Conservation (phyloP, 2,888 invertebrate genomes). For the Brenthis hecate region DNA sequence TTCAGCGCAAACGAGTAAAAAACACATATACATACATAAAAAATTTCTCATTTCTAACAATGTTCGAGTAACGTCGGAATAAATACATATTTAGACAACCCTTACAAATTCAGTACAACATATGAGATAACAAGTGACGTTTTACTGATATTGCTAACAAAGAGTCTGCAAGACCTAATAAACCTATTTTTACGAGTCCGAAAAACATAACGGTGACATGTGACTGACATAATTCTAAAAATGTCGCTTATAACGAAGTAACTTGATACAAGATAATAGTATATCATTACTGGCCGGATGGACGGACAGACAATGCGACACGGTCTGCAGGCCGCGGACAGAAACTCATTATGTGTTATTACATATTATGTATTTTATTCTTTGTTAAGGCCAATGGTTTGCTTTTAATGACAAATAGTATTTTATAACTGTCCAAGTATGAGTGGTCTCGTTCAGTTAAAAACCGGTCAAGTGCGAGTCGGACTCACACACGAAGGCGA, state of each 20-base stretch:
- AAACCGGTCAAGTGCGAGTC: no score
- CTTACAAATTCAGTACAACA: no score
- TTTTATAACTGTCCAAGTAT: slow-evolving; percentile 4
- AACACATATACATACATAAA: no score
- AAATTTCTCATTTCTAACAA: no score
- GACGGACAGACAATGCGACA: slow-evolving; percentile 51
- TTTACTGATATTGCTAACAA: no score
- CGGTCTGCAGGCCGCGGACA: slow-evolving; percentile 45
- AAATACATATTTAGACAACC: no score
- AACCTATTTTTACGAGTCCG: slow-evolving; percentile 1
- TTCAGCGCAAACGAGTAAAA: no score
- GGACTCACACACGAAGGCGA: no score
- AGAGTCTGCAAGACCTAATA: not conserved
- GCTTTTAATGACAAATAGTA: slow-evolving; percentile 13
- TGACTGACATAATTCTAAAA: slow-evolving; percentile 33
- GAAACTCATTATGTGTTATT: slow-evolving; percentile 34
- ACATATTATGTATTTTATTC: slow-evolving; percentile 27
- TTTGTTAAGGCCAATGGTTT: slow-evolving; percentile 20
- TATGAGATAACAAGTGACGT: no score
- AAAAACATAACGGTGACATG: slow-evolving; percentile 26
- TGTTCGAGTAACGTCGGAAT: no score
- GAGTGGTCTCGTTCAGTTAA: no score
- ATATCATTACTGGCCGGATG: slow-evolving; percentile 49
- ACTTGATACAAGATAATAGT: slow-evolving; percentile 44
- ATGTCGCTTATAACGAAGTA: slow-evolving; percentile 40